These are phyloP conservation scores for Mustela nigripes DNA, from an alignment of 2,113 vertebrate genomes.

Conservation along the genomic window DNA sequence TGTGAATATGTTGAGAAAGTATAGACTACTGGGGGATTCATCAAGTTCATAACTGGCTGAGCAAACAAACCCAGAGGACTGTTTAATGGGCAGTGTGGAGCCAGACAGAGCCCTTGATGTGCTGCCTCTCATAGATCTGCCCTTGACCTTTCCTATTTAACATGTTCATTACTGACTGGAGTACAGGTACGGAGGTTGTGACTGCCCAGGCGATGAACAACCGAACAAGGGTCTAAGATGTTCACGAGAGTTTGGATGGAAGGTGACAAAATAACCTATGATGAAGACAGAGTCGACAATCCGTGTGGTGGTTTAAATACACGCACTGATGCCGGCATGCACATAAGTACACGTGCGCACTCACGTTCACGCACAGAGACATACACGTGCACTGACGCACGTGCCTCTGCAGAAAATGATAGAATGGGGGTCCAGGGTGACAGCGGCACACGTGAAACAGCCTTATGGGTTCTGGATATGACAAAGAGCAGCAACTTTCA, in stretches of 20 bases:
- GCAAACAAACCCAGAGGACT: conserved; percentile 18
- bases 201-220: background rate
- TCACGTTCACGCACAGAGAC: background rate
- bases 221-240: background rate
- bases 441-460: background rate
- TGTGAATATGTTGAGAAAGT: conserved; percentile 11
- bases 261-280: background rate
- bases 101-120: background rate
- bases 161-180: conserved; percentile 13
- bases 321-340: background rate
- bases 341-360: background rate
- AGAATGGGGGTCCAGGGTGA: background rate
- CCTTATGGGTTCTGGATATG: background rate
- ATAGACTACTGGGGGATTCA: background rate
- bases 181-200: background rate
- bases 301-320: background rate
- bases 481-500: background rate
- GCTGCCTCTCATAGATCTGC: background rate
- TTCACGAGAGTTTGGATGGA: background rate
- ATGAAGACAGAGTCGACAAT: background rate
- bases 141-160: background rate
- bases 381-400: background rate
- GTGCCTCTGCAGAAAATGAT: background rate
- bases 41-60: background rate
- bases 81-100: background rate